Evolutionary conservation across 2,797 vertebrate species (phyloP).

Genomic region (Aphelocoma californica): DNA sequence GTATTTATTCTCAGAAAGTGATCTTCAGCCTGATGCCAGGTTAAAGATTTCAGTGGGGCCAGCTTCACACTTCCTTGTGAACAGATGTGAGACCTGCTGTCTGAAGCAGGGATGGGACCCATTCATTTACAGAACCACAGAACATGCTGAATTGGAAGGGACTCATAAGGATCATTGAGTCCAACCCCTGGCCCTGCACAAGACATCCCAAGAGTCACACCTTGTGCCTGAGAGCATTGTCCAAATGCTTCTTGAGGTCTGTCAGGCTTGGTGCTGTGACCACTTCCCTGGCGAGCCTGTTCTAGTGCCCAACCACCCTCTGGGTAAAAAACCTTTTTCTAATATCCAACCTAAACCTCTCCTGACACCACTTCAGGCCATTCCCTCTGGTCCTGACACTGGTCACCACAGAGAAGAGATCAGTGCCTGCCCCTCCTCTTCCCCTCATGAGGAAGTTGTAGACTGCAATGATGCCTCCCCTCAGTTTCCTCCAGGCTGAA

Average conservation of each 20-base stretch:
- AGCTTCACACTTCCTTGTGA: background rate
- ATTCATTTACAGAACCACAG: background rate
- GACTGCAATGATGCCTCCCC: background rate
- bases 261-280: background rate
- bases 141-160: background rate
- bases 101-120: background rate
- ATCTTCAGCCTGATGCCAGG: background rate
- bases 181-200: background rate
- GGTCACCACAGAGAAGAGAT: background rate
- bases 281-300: background rate
- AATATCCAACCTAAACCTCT: background rate
- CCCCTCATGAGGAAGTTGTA: background rate
- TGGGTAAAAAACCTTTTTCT: background rate
- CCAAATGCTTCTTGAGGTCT: background rate
- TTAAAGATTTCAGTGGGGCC: background rate
- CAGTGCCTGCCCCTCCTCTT: background rate
- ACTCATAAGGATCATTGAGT: background rate
- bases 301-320: background rate
- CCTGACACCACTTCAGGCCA: background rate
- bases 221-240: background rate
- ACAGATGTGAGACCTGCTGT: background rate
- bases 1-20: background rate
- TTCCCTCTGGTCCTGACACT: background rate
- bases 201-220: background rate
- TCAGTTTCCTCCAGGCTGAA: background rate